These are phyloP conservation scores for Galaxea fascicularis DNA, from an alignment of 92 coral and sea anemone species.

Conservation along the genomic window DNA sequence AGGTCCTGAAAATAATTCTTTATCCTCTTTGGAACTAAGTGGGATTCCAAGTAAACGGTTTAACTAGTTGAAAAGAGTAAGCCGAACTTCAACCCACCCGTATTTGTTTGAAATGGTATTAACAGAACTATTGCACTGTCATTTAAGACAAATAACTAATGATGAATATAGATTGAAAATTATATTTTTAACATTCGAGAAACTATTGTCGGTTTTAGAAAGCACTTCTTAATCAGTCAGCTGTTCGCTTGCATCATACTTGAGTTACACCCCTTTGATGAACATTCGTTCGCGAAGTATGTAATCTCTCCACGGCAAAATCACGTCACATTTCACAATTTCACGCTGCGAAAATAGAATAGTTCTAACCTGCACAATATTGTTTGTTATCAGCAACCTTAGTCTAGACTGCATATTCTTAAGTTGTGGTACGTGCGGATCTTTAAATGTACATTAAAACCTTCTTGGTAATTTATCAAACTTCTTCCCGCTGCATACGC, in stretches of 20 bases:
- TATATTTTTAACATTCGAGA: neutral
- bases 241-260: too few relatives aligned
- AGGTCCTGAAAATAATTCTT: neutral
- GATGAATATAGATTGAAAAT: neutral
- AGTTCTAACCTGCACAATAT: neutral
- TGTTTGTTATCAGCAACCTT: neutral
- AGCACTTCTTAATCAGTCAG: neutral
- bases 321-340: neutral
- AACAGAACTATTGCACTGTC: neutral
- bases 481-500: neutral
- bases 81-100: neutral
- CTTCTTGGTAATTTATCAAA: slow-evolving; percentile 8
- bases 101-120: neutral
- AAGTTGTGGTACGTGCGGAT: slow-evolving; percentile 20
- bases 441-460: neutral
- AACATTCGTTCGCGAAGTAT: neutral
- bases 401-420: slow-evolving; percentile 23
- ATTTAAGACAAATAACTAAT: neutral
- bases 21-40: neutral
- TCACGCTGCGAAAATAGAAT: neutral
- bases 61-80: neutral
- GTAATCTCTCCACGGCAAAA: neutral
- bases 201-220: neutral
- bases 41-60: neutral
- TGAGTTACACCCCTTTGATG: too few relatives aligned